phyloP scores from a whole-genome alignment of 2,797 vertebrate genomes.

The Aselliscus stoliczkanus region DNA sequence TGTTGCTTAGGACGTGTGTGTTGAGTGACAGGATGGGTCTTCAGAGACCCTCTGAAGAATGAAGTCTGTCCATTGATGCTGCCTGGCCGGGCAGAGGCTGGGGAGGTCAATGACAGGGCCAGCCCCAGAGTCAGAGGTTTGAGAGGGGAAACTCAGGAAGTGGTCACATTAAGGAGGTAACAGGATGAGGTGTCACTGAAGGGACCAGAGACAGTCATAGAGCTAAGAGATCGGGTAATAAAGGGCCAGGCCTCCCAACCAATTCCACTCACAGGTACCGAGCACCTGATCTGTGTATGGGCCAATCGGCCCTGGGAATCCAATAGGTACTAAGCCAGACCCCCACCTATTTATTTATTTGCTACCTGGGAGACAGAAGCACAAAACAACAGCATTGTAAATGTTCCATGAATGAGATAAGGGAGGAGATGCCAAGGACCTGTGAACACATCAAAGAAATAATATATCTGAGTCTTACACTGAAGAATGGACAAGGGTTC shows the following conservation, averaged over 20 bases:
- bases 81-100: background rate
- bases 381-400: background rate
- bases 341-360: too few species aligned
- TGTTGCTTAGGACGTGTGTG: background rate
- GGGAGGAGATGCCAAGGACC: background rate
- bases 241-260: background rate
- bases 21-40: background rate
- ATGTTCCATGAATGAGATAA: background rate
- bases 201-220: background rate
- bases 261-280: background rate
- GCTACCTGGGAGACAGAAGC: background rate
- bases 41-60: background rate
- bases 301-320: background rate
- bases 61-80: background rate
- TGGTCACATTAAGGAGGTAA: background rate
- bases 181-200: background rate
- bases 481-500: background rate
- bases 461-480: background rate
- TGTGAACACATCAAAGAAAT: background rate
- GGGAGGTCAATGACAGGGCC: background rate
- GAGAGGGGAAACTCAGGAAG: background rate
- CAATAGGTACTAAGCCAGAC: background rate
- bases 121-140: background rate
- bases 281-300: rapidly evolving
- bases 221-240: background rate